phyloP scores from a whole-genome alignment of 2,888 invertebrate genomes.

The Thereva nobilitata region DNA sequence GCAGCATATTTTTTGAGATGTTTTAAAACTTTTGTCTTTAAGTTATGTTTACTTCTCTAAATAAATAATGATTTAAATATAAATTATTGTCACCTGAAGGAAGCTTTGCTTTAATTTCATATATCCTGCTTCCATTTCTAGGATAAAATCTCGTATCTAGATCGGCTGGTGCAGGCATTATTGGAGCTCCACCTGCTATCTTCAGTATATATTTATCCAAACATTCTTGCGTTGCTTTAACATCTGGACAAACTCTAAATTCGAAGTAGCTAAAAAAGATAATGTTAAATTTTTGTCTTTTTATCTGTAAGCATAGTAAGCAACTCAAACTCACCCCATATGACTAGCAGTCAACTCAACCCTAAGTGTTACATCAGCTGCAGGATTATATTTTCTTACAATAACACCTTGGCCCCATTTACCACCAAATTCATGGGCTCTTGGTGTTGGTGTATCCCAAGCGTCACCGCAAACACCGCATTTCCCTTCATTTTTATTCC shows the following conservation, averaged over 20 bases:
- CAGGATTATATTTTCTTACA: constrained; percentile 75
- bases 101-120: constrained; percentile 73
- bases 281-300: not conserved
- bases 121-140: constrained; percentile 76
- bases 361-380: constrained; percentile 69
- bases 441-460: constrained; percentile 72
- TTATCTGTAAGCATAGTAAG: not conserved
- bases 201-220: constrained; percentile 72
- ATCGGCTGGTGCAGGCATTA: constrained; percentile 58
- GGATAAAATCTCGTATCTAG: constrained; percentile 71
- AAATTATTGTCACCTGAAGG: constrained; percentile 54
- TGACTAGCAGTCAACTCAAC: constrained; percentile 89
- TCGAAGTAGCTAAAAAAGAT: constrained; percentile 67
- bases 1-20: too few species aligned
- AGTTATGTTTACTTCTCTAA: too few species aligned
- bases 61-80: not conserved
- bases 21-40: too few species aligned
- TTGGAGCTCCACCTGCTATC: constrained; percentile 57
- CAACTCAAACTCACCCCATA: constrained; percentile 62
- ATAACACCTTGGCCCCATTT: constrained; percentile 81
- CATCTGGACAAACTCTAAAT: constrained; percentile 79
- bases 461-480: constrained; percentile 88
- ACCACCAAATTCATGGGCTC: constrained; percentile 82
- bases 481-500: constrained; percentile 78
- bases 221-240: constrained; percentile 74